Percentiles rank a stretch among this genome's conserved stretches.
Evolutionary conservation across 2,113 vertebrate species (phyloP).

Genomic region (Athene cunicularia): DNA sequence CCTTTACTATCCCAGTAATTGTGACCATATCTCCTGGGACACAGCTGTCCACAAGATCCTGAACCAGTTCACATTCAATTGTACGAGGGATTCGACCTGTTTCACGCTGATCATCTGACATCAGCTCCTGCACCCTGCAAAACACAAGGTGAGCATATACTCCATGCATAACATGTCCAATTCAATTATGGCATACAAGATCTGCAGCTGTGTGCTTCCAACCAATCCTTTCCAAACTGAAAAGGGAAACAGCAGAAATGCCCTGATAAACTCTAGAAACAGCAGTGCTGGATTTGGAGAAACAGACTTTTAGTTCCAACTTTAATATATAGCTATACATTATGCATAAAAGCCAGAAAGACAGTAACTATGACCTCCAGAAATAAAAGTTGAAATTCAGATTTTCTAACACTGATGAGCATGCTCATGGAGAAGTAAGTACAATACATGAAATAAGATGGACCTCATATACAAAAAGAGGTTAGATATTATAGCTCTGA

Average conservation of each 20-base stretch:
- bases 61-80: constrained; percentile 91
- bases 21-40: constrained; percentile 94
- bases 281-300: neutral
- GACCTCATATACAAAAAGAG: neutral
- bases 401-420: neutral
- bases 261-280: neutral
- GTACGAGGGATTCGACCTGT: constrained; percentile 94
- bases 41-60: constrained; percentile 95
- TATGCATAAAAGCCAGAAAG: neutral
- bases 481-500: neutral
- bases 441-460: neutral
- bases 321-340: neutral
- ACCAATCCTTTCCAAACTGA: neutral
- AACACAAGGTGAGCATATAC: neutral
- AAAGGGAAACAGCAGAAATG: neutral
- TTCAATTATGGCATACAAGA: neutral
- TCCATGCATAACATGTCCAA: rapidly evolving
- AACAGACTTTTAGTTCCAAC: neutral
- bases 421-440: neutral
- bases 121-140: constrained; percentile 91
- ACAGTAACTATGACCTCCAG: neutral
- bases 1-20: constrained; percentile 89
- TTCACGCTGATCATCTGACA: constrained; percentile 91
- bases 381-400: neutral
- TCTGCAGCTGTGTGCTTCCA: neutral